These are phyloP conservation scores for Eclectus roratus DNA, from an alignment of 2,113 vertebrate species.

Conservation along the genomic window DNA sequence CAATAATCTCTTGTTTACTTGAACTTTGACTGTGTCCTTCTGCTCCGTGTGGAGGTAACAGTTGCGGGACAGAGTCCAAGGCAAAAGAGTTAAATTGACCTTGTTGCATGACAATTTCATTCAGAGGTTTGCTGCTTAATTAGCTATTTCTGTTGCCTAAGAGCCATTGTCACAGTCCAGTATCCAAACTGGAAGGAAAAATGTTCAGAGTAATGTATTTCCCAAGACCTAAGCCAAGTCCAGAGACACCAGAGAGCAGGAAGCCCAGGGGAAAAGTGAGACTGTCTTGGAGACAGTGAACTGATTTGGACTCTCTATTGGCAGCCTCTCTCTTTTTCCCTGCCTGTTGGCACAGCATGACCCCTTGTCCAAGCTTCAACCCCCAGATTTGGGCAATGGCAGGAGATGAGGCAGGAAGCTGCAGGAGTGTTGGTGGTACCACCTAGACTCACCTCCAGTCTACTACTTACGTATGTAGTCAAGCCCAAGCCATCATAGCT, in stretches of 20 bases:
- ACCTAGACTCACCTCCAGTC: neutral
- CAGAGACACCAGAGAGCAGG: neutral
- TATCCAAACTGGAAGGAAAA: neutral
- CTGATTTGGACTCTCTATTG: neutral
- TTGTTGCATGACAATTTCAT: constrained; percentile 47
- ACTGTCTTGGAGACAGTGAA: neutral
- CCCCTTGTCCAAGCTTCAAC: neutral
- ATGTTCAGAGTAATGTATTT: neutral
- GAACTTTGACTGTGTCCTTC: constrained; percentile 23
- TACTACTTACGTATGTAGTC: rapidly evolving
- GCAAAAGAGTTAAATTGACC: constrained; percentile 66
- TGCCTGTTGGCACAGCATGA: neutral
- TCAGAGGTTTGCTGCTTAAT: neutral
- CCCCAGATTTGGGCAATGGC: neutral
- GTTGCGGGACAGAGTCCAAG: constrained; percentile 37
- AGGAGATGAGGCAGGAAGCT: neutral
- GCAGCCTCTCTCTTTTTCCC: neutral
- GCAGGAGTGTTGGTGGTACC: neutral
- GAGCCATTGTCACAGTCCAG: neutral
- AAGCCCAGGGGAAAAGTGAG: neutral
- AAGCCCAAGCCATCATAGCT: neutral
- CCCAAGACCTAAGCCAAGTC: neutral
- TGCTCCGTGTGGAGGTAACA: constrained; percentile 25
- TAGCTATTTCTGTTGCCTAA: neutral
- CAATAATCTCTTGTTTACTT: constrained; percentile 50